phyloP scores from a whole-genome alignment of 2,888 invertebrate species.

The Tenodera sinensis region DNA sequence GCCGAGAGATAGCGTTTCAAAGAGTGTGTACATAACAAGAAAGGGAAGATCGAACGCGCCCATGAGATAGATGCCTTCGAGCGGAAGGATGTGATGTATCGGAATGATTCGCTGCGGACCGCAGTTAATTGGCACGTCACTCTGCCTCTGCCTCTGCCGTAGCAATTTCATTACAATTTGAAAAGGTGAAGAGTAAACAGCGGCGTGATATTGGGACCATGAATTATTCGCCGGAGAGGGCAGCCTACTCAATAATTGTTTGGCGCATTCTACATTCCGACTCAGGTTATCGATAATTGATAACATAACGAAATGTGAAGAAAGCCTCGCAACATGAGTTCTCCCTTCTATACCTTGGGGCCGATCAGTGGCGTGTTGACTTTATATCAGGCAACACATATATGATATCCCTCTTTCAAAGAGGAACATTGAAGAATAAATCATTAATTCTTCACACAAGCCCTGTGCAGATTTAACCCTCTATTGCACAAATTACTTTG shows the following conservation, averaged over 20 bases:
- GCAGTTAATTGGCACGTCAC: neutral
- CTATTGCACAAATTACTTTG: no score
- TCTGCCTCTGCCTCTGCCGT: neutral
- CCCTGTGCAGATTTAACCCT: no score
- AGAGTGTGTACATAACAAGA: neutral
- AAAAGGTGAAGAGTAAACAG: neutral
- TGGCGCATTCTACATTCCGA: neutral
- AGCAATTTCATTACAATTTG: slow-evolving; percentile 3
- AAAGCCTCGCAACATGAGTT: neutral
- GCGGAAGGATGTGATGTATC: neutral
- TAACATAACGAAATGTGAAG: neutral
- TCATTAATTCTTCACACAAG: no score
- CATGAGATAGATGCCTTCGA: neutral
- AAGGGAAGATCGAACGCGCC: neutral
- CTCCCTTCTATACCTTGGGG: neutral
- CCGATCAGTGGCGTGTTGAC: neutral
- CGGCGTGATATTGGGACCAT: neutral
- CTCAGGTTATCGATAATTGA: slow-evolving; percentile 4
- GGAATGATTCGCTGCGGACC: neutral
- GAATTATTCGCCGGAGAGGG: neutral
- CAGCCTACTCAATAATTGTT: neutral
- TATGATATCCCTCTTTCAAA: no score
- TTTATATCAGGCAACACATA: no score
- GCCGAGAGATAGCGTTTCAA: no score
- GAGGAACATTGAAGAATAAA: no score